phyloP scores from a whole-genome alignment of 2,113 vertebrate genomes.

The Halichoeres trimaculatus region DNA sequence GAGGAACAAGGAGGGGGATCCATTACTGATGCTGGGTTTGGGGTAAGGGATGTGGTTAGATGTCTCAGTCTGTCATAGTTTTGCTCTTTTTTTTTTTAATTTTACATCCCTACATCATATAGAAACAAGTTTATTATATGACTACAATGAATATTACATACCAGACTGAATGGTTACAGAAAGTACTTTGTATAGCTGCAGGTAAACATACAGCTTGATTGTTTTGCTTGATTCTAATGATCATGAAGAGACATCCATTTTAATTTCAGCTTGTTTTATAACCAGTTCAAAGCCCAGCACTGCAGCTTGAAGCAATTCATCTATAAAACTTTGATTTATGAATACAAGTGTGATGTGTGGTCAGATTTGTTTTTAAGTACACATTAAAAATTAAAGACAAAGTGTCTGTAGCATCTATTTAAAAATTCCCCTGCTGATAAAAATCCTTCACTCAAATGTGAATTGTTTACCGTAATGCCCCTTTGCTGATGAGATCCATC shows the following conservation, averaged over 20 bases:
- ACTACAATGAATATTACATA: not conserved
- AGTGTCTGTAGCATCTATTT: constrained; percentile 58
- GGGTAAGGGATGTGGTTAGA: constrained; percentile 29
- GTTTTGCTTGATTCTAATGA: too few species aligned
- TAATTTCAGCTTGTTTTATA: too few species aligned
- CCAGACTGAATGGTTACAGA: too few species aligned
- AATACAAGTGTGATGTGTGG: constrained; percentile 9
- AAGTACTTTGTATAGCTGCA: too few species aligned
- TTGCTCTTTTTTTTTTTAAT: not conserved
- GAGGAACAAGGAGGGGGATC: constrained; percentile 49
- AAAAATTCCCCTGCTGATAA: constrained; percentile 56
- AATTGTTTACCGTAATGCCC: constrained; percentile 58
- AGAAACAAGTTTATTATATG: not conserved
- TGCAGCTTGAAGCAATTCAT: too few species aligned
- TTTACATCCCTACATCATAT: too few species aligned
- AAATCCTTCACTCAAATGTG: constrained; percentile 46
- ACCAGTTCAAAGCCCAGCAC: too few species aligned
- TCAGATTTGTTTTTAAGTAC: constrained; percentile 11
- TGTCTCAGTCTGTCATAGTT: constrained; percentile 8
- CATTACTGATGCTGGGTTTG: constrained; percentile 43
- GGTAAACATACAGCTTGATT: too few species aligned
- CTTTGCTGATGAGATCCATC: constrained; percentile 61
- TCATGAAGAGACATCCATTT: not conserved
- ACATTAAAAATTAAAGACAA: constrained; percentile 44
- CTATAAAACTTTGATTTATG: too few species aligned